These are phyloP conservation scores for Terebella lapidaria DNA, from an alignment of 2,888 invertebrate species.

Conservation along the genomic window DNA sequence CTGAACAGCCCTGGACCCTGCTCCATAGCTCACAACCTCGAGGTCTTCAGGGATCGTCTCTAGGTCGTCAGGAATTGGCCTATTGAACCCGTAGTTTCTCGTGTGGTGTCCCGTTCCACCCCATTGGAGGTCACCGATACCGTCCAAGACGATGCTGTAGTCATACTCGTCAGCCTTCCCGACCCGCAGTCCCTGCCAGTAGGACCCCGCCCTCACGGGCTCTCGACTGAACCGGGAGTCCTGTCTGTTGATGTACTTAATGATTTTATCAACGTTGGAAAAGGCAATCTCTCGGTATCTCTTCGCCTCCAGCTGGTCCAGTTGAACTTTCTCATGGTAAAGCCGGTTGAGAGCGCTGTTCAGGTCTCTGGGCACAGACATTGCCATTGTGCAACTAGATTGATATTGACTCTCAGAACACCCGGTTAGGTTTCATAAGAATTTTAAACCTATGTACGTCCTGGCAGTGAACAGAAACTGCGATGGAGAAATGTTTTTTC, in stretches of 20 bases:
- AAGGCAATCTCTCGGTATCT: not conserved
- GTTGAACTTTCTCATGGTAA: not conserved
- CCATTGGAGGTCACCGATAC: not conserved
- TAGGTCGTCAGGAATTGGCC: not conserved
- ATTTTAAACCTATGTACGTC: too few relatives aligned
- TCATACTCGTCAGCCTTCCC: constrained; percentile 12
- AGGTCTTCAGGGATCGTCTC: not conserved
- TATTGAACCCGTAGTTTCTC: not conserved
- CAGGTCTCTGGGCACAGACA: too few relatives aligned
- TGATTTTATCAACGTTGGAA: not conserved
- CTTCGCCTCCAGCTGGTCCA: not conserved
- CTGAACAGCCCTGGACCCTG: too few relatives aligned
- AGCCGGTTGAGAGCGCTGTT: not conserved
- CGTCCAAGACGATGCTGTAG: constrained; percentile 1
- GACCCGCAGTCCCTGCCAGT: constrained; percentile 11
- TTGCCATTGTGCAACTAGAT: too few relatives aligned
- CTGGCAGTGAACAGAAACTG: too few relatives aligned
- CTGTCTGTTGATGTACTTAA: not conserved
- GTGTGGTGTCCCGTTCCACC: not conserved
- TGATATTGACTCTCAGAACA: too few relatives aligned
- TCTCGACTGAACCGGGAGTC: not conserved
- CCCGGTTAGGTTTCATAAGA: too few relatives aligned
- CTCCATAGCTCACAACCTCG: not conserved
- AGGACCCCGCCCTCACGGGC: constrained; percentile 8
- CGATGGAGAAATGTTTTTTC: too few relatives aligned